Conservation (phyloP, 2,797 vertebrate genomes). For the Alexandromys oeconomus region DNA sequence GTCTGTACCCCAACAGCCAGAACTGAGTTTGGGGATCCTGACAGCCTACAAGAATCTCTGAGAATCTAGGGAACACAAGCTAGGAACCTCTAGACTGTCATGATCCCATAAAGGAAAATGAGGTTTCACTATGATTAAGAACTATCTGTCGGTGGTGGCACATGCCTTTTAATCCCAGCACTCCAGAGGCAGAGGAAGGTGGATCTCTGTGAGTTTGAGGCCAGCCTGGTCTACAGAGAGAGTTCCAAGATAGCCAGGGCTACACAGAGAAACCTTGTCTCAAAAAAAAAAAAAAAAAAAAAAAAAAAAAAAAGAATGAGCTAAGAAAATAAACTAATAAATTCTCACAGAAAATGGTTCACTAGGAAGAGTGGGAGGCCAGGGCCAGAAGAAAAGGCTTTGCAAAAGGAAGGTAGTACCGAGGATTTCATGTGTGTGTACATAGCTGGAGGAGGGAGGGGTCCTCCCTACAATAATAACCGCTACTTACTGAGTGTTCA, state of each 20-base stretch:
- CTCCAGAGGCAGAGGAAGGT: not conserved
- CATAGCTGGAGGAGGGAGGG: not conserved
- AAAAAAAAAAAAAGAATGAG: not conserved
- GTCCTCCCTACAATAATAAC: not conserved
- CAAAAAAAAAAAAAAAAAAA: too few species aligned
- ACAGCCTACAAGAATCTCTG: not conserved
- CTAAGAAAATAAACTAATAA: not conserved
- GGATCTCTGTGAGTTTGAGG: not conserved
- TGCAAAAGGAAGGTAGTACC: not conserved
- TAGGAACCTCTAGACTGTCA: not conserved
- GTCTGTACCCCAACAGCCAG: not conserved
- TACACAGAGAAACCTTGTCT: not conserved
- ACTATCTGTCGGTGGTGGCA: not conserved
- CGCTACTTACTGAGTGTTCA: not conserved
- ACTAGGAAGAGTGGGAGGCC: constrained; percentile 13
- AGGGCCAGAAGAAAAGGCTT: constrained; percentile 27
- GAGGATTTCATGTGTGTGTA: not conserved
- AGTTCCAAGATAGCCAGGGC: not conserved
- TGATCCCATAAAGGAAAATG: constrained; percentile 3
- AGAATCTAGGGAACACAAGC: not conserved
- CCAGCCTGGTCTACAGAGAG: not conserved
- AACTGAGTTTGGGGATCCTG: not conserved
- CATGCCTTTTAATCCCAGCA: not conserved
- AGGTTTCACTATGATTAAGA: not conserved
- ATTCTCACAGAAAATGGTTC: constrained; percentile 40